Evolutionary conservation across 1,140 invertebrate genomes (phyloP).

Genomic region (Cepaea nemoralis): DNA sequence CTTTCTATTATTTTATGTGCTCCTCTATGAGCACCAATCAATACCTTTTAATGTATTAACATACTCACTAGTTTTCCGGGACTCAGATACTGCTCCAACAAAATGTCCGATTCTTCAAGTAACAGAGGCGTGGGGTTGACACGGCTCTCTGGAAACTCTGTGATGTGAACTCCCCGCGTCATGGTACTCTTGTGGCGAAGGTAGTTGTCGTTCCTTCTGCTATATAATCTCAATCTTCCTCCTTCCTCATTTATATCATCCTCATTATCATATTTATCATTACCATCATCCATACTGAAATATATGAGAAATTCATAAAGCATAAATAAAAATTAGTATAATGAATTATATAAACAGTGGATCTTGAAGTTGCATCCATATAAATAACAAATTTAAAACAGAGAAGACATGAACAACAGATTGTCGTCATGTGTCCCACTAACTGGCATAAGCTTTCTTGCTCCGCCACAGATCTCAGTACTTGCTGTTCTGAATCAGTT

Average conservation of each 20-base stretch:
- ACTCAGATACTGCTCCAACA: slow-evolving; percentile 66
- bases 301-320: not conserved
- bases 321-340: too few relatives aligned
- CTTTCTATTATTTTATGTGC: too few relatives aligned
- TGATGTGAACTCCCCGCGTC: slow-evolving; percentile 68
- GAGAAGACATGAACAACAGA: too few relatives aligned
- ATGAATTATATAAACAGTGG: too few relatives aligned
- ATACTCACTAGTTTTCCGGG: slow-evolving; percentile 56
- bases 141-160: slow-evolving; percentile 61
- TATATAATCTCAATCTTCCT: not conserved
- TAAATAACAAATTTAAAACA: too few relatives aligned
- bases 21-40: too few relatives aligned
- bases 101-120: slow-evolving; percentile 65
- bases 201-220: not conserved
- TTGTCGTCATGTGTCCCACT: too few relatives aligned
- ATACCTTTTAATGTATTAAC: too few relatives aligned
- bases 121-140: slow-evolving; percentile 68
- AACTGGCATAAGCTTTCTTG: too few relatives aligned
- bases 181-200: slow-evolving; percentile 61
- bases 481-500: too few relatives aligned
- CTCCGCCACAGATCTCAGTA: too few relatives aligned
- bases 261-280: not conserved
- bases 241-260: not conserved
- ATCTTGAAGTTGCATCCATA: too few relatives aligned
- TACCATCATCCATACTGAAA: slow-evolving; percentile 17